Percentiles rank a stretch among this genome's conserved stretches.
These are phyloP conservation scores for Varanus salvator DNA, from an alignment of 2,113 vertebrate species.

Conservation along the genomic window DNA sequence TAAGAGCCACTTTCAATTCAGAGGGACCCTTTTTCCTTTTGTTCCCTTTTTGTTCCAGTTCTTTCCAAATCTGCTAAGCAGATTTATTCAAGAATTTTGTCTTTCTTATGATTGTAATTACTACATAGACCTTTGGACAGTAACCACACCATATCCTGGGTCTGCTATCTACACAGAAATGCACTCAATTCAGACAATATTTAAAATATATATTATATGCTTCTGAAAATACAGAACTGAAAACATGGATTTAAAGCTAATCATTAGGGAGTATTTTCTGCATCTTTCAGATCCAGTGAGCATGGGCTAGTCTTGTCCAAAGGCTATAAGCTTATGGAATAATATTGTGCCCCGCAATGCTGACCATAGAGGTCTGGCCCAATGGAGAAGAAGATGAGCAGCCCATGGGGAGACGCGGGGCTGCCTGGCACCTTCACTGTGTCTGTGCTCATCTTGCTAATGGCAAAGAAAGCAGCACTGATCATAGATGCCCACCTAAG, in stretches of 20 bases:
- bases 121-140: not conserved
- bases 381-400: too few species aligned
- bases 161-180: too few species aligned
- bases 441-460: too few species aligned
- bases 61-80: not conserved
- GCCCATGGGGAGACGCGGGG: too few species aligned
- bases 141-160: not conserved
- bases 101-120: not conserved
- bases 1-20: constrained; percentile 7
- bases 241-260: not conserved
- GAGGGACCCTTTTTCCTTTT: not conserved
- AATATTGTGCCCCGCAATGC: too few species aligned
- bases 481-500: too few species aligned
- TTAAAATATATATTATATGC: not conserved
- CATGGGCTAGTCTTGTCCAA: not conserved
- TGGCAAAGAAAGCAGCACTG: too few species aligned
- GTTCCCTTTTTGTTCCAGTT: constrained; percentile 16
- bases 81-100: not conserved
- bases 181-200: too few species aligned
- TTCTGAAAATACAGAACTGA: not conserved
- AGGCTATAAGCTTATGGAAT: too few species aligned
- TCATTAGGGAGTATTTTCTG: not conserved
- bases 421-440: too few species aligned
- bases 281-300: not conserved
- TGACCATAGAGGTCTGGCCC: too few species aligned